Conservation (phyloP, 2,113 vertebrate species). For the Lepus europaeus region DNA sequence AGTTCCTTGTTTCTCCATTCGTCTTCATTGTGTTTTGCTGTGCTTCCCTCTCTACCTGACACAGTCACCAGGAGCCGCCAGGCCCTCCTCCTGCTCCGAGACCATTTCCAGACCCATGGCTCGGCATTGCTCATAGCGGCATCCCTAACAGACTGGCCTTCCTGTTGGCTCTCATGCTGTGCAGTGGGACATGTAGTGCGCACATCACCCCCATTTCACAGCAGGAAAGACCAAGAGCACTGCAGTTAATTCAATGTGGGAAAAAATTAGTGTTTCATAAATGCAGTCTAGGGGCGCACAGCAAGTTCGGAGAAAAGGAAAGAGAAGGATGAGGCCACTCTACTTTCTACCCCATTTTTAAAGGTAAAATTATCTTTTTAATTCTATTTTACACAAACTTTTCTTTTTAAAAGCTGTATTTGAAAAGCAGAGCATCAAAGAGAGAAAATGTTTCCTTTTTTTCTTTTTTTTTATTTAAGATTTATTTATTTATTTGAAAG, state of each 20-base stretch:
- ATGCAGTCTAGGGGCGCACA: not conserved
- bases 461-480: too few species aligned
- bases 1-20: not conserved
- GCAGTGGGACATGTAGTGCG: not conserved
- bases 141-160: not conserved
- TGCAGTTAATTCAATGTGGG: not conserved
- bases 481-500: too few species aligned
- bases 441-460: too few species aligned
- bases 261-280: not conserved
- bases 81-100: not conserved
- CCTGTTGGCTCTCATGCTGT: not conserved
- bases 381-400: too few species aligned
- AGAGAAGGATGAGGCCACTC: not conserved
- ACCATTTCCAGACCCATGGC: not conserved
- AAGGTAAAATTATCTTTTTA: not conserved
- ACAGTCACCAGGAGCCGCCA: not conserved
- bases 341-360: conserved; percentile 21
- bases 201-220: not conserved
- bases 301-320: not conserved
- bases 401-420: too few species aligned
- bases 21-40: not conserved
- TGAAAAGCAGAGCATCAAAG: too few species aligned
- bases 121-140: not conserved
- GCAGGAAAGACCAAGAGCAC: conserved; percentile 13
- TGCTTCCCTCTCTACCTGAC: not conserved